Conservation (phyloP, 2,888 invertebrate species). For the Rapana venosa region DNA sequence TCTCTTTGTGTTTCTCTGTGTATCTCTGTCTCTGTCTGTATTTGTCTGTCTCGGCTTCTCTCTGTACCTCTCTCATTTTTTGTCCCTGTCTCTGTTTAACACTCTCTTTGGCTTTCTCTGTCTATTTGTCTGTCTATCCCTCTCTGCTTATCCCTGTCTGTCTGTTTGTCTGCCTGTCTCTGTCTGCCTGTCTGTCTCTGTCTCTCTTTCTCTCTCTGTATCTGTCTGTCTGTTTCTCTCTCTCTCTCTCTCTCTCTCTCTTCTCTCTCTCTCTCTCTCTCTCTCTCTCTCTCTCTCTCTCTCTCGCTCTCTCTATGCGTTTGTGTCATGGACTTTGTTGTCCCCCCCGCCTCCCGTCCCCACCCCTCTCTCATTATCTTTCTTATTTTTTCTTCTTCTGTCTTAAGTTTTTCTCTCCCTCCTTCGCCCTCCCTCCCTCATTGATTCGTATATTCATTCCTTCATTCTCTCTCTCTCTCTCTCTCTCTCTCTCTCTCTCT, state of each 20-base stretch:
- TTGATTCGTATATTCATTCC: too few relatives aligned
- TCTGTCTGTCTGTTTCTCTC: neutral
- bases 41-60: neutral
- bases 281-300: neutral
- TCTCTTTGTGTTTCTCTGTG: neutral
- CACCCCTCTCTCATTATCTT: neutral
- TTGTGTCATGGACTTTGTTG: neutral
- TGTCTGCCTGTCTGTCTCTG: neutral
- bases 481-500: too few relatives aligned
- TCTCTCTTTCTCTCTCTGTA: neutral
- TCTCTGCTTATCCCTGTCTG: neutral
- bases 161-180: conserved; percentile 28
- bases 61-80: neutral
- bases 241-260: neutral
- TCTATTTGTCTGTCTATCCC: conserved; percentile 5
- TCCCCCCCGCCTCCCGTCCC: neutral
- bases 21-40: too few relatives aligned
- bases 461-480: too few relatives aligned
- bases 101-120: too few relatives aligned
- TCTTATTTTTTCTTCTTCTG: neutral
- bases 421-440: too few relatives aligned
- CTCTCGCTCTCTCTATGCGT: neutral
- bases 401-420: too few relatives aligned
- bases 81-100: neutral
- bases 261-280: too few relatives aligned